Percentiles rank a stretch among this genome's conserved stretches.
phyloP scores from a whole-genome alignment of 2,113 vertebrate genomes.

The Melanerpes formicivorus region DNA sequence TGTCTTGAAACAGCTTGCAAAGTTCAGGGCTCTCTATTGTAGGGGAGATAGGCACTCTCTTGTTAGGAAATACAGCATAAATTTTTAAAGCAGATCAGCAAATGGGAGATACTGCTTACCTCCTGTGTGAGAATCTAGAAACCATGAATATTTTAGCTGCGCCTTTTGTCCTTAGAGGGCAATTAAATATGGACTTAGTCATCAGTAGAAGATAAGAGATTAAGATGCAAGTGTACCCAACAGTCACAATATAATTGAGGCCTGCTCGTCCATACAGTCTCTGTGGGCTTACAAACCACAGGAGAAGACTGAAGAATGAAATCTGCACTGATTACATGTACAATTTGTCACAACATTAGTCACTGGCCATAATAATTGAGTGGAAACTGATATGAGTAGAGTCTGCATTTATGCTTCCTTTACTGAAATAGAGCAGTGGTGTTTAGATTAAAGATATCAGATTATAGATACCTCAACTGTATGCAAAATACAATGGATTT shows the following conservation, averaged over 20 bases:
- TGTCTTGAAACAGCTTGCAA: background rate
- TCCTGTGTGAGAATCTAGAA: background rate
- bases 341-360: background rate
- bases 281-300: background rate
- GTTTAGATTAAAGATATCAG: background rate
- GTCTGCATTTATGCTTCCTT: background rate
- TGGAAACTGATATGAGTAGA: background rate
- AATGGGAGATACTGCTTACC: background rate
- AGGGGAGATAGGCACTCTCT: background rate
- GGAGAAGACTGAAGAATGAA: background rate
- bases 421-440: background rate
- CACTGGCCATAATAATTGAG: background rate
- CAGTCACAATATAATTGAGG: background rate
- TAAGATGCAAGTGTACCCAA: background rate
- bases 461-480: background rate
- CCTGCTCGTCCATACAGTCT: background rate
- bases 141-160: background rate
- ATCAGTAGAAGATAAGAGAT: background rate
- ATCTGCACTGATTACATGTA: background rate
- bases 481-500: background rate
- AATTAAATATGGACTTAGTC: background rate
- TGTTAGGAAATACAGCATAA: background rate
- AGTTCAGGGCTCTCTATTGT: background rate
- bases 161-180: background rate
- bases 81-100: background rate